These are phyloP conservation scores for Lysandra coridon DNA, from an alignment of 2,888 invertebrate genomes.

Conservation along the genomic window DNA sequence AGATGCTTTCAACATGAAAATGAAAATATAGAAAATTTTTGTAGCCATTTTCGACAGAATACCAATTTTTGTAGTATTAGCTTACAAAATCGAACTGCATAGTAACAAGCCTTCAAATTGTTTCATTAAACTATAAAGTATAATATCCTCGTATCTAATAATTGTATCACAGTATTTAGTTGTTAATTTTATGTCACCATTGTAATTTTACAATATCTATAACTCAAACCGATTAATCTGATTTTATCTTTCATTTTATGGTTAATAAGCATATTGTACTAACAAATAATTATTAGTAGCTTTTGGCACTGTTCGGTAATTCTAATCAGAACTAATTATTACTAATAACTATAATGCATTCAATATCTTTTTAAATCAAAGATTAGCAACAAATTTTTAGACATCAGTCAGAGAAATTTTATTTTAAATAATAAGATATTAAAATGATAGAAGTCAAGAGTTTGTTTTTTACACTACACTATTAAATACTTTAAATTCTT, in stretches of 20 bases:
- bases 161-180: not conserved
- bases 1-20: too few species aligned
- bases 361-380: too few species aligned
- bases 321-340: not conserved
- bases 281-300: not conserved
- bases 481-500: too few species aligned
- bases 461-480: too few species aligned
- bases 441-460: too few species aligned
- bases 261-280: conserved; percentile 6
- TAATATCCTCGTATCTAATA: not conserved
- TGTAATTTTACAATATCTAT: not conserved
- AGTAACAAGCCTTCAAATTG: not conserved
- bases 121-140: not conserved
- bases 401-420: too few species aligned
- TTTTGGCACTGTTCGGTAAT: not conserved
- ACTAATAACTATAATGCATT: not conserved
- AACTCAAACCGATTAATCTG: conserved; percentile 5
- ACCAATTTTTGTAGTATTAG: not conserved
- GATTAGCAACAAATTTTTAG: too few species aligned
- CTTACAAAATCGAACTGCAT: not conserved
- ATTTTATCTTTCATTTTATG: conserved; percentile 10
- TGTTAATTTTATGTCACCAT: conserved; percentile 10
- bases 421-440: too few species aligned
- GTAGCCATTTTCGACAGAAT: not conserved
- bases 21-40: not conserved